Base-by-base conservation (phyloP, 2,113 vertebrate genomes). In the Oryzias curvinotus region DNA sequence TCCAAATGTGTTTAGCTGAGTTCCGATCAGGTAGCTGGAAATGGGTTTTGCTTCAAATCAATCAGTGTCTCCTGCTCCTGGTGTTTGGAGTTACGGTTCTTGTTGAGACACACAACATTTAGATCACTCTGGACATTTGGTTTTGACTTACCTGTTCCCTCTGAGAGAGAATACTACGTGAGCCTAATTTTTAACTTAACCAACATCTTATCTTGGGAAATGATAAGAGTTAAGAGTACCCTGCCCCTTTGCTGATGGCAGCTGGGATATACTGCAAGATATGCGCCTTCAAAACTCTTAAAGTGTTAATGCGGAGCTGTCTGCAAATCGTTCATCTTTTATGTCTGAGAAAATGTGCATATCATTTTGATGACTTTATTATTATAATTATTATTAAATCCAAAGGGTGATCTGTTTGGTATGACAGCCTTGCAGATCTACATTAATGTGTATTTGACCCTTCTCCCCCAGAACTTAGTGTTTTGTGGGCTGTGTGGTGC, bases 401-500 rank as follows among this genome's bases (percentile, higher is more conserved):
- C 28, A 23, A 60, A 73, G 55, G 58, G 72, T 72, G 72, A 84
- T 77, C 62, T 49, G 65, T 51, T 78, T 54, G 53, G 64, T 78
- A 64, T 49, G 49, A 6, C 51, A 73, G 60, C 52, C 75, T 70
- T 58, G 55, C 28, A 44, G 55, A 61, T 68, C 65, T 21, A 44
- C 58, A 65, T 52, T 54, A 71, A 62, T 72, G 69, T 68, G 52
- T 61, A 49, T 43, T 61, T 62, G 68, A 69, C 64, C 48, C 21
- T 56, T 83, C 44, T 60, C 67, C 64, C 80, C 77, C 71, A 50
- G 59, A 54, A 49, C 65, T 78, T 62, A 19, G 82, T 89, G 84
- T 87, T 91, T 92, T 91, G 91, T 89, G 79, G 85, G 84, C 85
- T 91, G 88, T 90, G 84, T 81, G 89, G 87, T 93, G 91, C 71